Base-by-base conservation (phyloP, 2,113 vertebrate genomes). In the Pholis gunnellus region DNA sequence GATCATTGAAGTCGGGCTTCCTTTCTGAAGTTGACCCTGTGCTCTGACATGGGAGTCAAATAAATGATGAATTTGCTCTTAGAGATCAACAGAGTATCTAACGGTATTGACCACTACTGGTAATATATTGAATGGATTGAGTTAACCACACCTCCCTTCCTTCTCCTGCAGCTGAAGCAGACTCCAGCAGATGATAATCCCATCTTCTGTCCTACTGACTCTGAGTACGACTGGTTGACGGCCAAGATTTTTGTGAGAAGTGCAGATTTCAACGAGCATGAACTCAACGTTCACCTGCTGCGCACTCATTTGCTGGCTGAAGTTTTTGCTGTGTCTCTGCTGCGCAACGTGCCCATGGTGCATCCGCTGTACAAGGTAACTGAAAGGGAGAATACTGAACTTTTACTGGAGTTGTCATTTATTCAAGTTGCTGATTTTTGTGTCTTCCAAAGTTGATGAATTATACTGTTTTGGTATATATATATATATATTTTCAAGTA, bases 331-430 rank as follows among this genome's bases (percentile, higher is more conserved):
- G 86, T 96, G 1, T 94, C 95, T 38, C 94, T 95, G 70, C 87
- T 95, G 89, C 91, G 93, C 63, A 93, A 95, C 40, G 3, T 96
- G 10, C 93, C 96, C 59, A 94, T 87, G 80, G 88, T 95, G 71
- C 95, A 96, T 78, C 95, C 95, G 11, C 48, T 96, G 34, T 94
- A 94, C 89, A 96, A 96, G 95, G 93, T 94, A 87, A n/a, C n/a
- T n/a, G n/a, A n/a, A 22, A 2, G 38, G 20, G 5, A 52, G 6
- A 60, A 40, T 14, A 42, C 71, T 48, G 7, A n/a, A 44, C 8
- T 50, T n/a, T 52, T 17, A 25, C 40, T 44, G 20, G 11, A 29
- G 5, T 64, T 22, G 34, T 7, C 0, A 36, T 6, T 14, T 31
- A 44, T 42, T 42, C 38, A 57, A 44, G 5, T 50, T 54, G 10